Evolutionary conservation across 1,140 invertebrate genomes (phyloP).

Genomic region (Cydia fagiglandana): DNA sequence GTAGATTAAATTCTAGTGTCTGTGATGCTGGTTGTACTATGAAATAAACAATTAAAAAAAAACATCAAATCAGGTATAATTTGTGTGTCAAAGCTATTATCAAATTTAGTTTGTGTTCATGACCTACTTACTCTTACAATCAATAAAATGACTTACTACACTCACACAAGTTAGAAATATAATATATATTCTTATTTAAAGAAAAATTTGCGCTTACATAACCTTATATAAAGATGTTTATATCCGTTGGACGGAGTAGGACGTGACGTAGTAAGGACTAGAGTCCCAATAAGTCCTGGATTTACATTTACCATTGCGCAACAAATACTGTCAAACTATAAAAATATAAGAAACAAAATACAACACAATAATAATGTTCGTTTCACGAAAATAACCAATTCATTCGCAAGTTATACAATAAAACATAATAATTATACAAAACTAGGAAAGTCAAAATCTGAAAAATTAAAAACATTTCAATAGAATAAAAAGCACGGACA

Average conservation of each 20-base stretch:
- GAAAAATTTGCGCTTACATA: conserved; percentile 21
- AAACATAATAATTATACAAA: conserved; percentile 37
- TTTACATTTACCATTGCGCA: background rate
- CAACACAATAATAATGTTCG: conserved; percentile 45
- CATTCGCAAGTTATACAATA: conserved; percentile 31
- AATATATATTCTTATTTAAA: conserved; percentile 13
- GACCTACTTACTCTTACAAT: background rate
- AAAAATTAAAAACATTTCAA: conserved; percentile 35
- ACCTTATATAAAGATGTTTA: conserved; percentile 33
- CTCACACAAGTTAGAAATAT: conserved; percentile 1
- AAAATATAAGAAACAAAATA: conserved; percentile 35
- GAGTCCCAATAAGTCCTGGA: background rate
- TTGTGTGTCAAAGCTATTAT: background rate
- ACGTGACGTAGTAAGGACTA: conserved; percentile 45
- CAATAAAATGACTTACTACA: background rate
- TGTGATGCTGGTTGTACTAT: conserved; percentile 1
- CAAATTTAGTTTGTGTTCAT: conserved; percentile 1
- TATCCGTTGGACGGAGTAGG: conserved; percentile 60
- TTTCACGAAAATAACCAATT: conserved; percentile 52
- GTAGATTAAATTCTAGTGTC: background rate
- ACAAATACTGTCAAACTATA: conserved; percentile 24
- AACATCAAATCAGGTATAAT: background rate
- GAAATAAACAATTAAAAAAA: background rate
- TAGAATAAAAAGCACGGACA: conserved; percentile 32
- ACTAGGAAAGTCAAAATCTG: conserved; percentile 4